Conservation (phyloP, 2,113 vertebrate species). For the Paedocypris sp. region DNA sequence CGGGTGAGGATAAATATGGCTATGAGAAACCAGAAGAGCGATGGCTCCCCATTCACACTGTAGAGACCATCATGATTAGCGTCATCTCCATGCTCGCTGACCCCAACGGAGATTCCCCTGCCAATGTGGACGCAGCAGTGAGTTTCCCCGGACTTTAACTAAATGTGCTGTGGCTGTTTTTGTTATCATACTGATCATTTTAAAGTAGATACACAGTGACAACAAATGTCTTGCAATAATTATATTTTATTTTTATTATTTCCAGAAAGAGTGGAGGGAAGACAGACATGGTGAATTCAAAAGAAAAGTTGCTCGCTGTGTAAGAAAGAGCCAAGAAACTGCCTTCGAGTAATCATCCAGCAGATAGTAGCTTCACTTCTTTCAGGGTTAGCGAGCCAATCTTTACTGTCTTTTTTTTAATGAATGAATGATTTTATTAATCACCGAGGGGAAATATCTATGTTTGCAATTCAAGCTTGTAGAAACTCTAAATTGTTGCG, state of each 20-base stretch:
- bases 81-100: slow-evolving; percentile 99
- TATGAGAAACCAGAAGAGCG: slow-evolving; percentile 98
- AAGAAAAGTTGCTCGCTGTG: slow-evolving; percentile 98
- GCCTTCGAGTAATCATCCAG: slow-evolving; percentile 94
- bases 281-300: slow-evolving; percentile 98
- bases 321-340: slow-evolving; percentile 99
- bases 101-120: slow-evolving; percentile 96
- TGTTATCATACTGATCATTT: too few species aligned
- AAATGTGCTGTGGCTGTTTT: too few species aligned
- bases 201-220: background rate
- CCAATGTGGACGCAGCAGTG: slow-evolving; percentile 97
- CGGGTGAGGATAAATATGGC: slow-evolving; percentile 97
- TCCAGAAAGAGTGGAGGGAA: slow-evolving; percentile 98
- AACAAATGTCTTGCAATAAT: background rate
- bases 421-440: too few species aligned
- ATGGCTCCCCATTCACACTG: slow-evolving; percentile 97
- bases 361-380: slow-evolving; percentile 80
- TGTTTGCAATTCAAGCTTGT: too few species aligned
- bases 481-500: too few species aligned
- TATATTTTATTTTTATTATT: background rate
- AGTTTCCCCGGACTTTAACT: slow-evolving; percentile 42
- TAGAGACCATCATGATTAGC: slow-evolving; percentile 99
- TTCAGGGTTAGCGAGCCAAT: slow-evolving; percentile 81
- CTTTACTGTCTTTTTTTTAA: slow-evolving; percentile 3
- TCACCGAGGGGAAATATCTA: too few species aligned